Conservation (phyloP, 2,797 vertebrate genomes). For the Siniperca scherzeri region DNA sequence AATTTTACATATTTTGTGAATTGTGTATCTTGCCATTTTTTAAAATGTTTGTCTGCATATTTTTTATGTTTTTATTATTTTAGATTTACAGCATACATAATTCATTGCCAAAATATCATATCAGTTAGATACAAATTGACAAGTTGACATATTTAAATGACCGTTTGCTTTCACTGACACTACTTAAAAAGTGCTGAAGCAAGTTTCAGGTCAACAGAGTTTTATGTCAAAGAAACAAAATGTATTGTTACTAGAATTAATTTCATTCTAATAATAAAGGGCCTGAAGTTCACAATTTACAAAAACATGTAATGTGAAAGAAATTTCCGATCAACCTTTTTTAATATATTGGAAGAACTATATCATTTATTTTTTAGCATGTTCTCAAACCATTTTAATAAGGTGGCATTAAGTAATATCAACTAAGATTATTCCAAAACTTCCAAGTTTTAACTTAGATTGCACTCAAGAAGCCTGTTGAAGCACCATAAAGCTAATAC, state of each 20-base stretch:
- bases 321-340: slow-evolving; percentile 53
- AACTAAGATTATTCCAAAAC: slow-evolving; percentile 63
- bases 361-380: slow-evolving; percentile 41
- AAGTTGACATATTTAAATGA: slow-evolving; percentile 35
- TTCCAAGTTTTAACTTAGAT: slow-evolving; percentile 41
- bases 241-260: slow-evolving; percentile 28
- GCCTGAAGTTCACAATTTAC: slow-evolving; percentile 53
- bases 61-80: slow-evolving; percentile 62
- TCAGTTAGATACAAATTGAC: slow-evolving; percentile 43
- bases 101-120: slow-evolving; percentile 68
- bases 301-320: slow-evolving; percentile 33
- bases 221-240: slow-evolving; percentile 44
- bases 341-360: slow-evolving; percentile 39
- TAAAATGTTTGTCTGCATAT: slow-evolving; percentile 59
- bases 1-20: slow-evolving; percentile 63
- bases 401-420: slow-evolving; percentile 25
- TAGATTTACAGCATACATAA: slow-evolving; percentile 46
- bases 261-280: slow-evolving; percentile 52
- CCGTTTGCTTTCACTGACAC: slow-evolving; percentile 39
- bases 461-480: slow-evolving; percentile 15
- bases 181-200: slow-evolving; percentile 46
- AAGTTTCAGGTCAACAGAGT: slow-evolving; percentile 49
- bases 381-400: slow-evolving; percentile 38
- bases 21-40: slow-evolving; percentile 58
- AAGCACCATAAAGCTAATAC: slow-evolving; percentile 1